Evolutionary conservation across 2,797 vertebrate species (phyloP), one percentile per base, ranked within the genome.

Genomic region (Rhabdophis nuchalis): DNA sequence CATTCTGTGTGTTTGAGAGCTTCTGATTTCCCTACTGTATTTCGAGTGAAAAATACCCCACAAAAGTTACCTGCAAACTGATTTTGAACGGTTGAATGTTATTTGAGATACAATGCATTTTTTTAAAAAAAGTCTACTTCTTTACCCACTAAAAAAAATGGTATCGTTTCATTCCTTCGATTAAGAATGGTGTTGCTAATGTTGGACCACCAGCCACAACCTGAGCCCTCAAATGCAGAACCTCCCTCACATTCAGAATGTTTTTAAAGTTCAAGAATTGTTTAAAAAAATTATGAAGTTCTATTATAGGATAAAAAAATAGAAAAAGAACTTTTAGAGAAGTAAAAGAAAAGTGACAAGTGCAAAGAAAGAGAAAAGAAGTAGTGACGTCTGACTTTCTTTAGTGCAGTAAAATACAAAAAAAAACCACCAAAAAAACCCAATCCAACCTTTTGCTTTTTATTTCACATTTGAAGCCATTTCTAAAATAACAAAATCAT

Each of bases 141-240:
- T 77, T 77, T 41, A 9, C 41, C 32, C 41, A 20, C 8, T 41
- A 20, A 77, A 77, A 64, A 20, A 64, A 10, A 94, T 93, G 86
- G 9, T 91, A 93, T 95, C 94, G 89, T 95, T 96, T 96, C 96
- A 93, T 96, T 53, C 93, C 94, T 93, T 91, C 64, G 41, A 91
- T 89, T 92, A 89, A 77, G 18, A 77, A 41, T 23, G 7, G 8
- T 77, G 32, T 77, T 77, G 16, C 68, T 77, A 77, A 41, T 36
- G n/a, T 16, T 41, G 68, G 32, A 41, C 32, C 18, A 41, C 16
- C 68, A 72, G 32, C 3, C 16, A 72, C 68, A 72, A 36, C 68
- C 68, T 72, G 68, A 32, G 7, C 32, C 16, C 16, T 72, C 16
- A 72, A 36, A 36, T 72, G 68, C 32, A 36, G 68, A 72, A 36